Conservation (phyloP, 1,140 invertebrate genomes). For the Macrosteles quadrilineatus region DNA sequence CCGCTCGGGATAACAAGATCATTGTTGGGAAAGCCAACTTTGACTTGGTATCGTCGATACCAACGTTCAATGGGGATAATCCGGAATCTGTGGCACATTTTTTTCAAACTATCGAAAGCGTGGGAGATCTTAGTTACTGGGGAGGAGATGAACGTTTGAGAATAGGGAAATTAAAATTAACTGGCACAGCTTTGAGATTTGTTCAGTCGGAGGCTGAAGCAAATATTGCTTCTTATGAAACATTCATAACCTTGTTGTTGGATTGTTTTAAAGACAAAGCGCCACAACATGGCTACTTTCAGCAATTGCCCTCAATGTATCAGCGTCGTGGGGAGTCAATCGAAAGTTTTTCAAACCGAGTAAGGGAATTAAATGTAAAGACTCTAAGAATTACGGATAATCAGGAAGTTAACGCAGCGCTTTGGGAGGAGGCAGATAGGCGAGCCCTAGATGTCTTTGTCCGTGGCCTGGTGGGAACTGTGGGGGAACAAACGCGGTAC, state of each 20-base stretch:
- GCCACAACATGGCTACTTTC: background rate
- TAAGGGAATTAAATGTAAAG: background rate
- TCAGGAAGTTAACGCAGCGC: background rate
- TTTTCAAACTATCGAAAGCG: background rate
- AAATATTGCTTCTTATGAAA: background rate
- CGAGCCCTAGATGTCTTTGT: background rate
- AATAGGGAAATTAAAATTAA: background rate
- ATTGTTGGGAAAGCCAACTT: background rate
- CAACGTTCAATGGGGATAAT: background rate
- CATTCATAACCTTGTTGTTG: background rate
- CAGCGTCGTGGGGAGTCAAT: background rate
- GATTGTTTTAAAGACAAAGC: background rate
- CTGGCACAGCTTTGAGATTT: background rate
- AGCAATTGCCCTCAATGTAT: background rate
- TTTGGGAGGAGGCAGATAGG: background rate
- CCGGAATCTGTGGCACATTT: background rate
- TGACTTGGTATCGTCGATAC: background rate
- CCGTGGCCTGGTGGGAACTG: background rate
- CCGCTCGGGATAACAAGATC: too few species aligned
- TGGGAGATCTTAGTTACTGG: background rate
- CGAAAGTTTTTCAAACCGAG: background rate
- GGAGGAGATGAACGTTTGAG: background rate
- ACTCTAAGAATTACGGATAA: background rate
- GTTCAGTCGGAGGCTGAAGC: background rate
- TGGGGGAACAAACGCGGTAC: background rate